phyloP scores from a whole-genome alignment of 2,888 invertebrate genomes.

The Pristionchus exspectatus region DNA sequence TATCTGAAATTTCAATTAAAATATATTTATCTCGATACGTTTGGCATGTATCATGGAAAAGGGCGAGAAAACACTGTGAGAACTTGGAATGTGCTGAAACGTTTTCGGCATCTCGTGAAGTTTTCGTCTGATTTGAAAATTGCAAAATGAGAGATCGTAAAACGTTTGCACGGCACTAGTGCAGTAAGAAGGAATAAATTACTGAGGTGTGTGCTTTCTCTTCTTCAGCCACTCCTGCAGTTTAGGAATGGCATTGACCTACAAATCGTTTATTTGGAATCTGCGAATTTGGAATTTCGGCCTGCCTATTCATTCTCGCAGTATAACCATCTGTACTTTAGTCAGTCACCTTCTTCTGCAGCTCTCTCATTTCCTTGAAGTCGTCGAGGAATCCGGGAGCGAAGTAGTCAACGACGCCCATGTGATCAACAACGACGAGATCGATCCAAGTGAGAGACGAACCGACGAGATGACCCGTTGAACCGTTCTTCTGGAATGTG shows the following conservation, averaged over 20 bases:
- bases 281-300: background rate
- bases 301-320: no score
- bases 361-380: background rate
- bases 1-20: no score
- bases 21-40: no score
- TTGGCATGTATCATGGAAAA: no score
- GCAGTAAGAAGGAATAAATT: background rate
- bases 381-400: slow-evolving; percentile 20
- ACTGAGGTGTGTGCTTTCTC: slow-evolving; percentile 34
- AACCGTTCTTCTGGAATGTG: background rate
- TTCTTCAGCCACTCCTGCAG: slow-evolving; percentile 43
- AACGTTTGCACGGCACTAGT: no score
- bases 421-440: slow-evolving; percentile 45
- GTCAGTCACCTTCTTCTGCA: background rate
- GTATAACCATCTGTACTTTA: background rate
- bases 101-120: no score
- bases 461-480: background rate
- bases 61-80: no score
- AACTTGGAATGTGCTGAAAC: no score
- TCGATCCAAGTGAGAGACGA: slow-evolving; percentile 43
- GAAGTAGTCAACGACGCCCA: slow-evolving; percentile 27
- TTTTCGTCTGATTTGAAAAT: no score
- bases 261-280: background rate
- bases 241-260: slow-evolving; percentile 20
- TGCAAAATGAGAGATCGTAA: no score